These are phyloP conservation scores for Ctenomys sociabilis DNA, from an alignment of 2,113 vertebrate genomes.

Conservation along the genomic window DNA sequence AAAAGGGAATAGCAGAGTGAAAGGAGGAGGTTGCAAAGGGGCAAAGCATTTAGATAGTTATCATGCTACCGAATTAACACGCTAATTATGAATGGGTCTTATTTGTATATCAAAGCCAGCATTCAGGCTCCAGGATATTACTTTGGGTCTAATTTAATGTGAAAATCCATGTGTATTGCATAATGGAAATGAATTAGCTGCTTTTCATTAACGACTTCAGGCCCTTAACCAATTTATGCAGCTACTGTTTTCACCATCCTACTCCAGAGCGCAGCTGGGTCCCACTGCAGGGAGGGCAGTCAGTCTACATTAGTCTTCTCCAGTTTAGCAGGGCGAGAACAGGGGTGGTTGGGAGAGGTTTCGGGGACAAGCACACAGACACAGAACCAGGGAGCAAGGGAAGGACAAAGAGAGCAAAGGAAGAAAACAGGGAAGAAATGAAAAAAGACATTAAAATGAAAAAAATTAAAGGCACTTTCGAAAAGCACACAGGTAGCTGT, in stretches of 20 bases:
- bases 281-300: not conserved
- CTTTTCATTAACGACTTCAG: not conserved
- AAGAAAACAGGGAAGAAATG: not conserved
- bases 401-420: not conserved
- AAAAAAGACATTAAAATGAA: not conserved
- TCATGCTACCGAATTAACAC: conserved; percentile 29
- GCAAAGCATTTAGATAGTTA: conserved; percentile 19
- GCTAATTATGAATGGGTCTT: conserved; percentile 14
- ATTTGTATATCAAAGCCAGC: conserved; percentile 13
- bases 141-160: not conserved
- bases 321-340: not conserved
- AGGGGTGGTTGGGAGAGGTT: not conserved
- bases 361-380: not conserved
- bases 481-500: not conserved
- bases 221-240: not conserved
- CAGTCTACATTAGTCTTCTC: not conserved
- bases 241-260: not conserved
- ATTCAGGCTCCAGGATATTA: not conserved
- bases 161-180: not conserved
- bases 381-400: too few species aligned
- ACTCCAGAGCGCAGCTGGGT: not conserved
- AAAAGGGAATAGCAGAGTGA: not conserved
- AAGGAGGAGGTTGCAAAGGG: not conserved
- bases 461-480: not conserved
- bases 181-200: conserved; percentile 38